Base-by-base conservation (phyloP, 2,888 invertebrate species). In the Sinohyriopsis cumingii region DNA sequence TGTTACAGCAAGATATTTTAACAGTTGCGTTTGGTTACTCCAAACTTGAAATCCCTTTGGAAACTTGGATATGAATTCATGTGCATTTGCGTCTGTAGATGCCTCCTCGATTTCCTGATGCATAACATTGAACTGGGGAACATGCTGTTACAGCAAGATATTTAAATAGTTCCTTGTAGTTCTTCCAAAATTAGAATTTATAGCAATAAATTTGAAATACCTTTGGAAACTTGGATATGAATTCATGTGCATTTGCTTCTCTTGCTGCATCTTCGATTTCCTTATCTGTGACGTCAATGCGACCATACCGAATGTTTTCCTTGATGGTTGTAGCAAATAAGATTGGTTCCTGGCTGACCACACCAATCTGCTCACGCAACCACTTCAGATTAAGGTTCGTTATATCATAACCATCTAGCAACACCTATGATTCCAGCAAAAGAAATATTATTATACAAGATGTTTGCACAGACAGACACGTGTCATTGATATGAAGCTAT, bases 321-420 rank as follows among this genome's bases (percentile, higher is more conserved):
- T 88, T 89, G 67, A 92, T 91, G 12, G 91, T 89, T 0, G 87
- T 88, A 56, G 89, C 91, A 82, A 92, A 92, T 18, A 97, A 91
- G 18, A 96, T 93, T 5, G 92, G 92, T 15, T 45, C 45, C 45
- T 45, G 45, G 45, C 45, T 45, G 45, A 45, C 45, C 45, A 45
- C 45, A 45, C 45, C 45, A 15, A 45, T 45, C 45, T 45, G 45
- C 15, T 45, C 45, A 45, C 45, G 45, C 15, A 45, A 15, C 45
- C 45, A 45, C 15, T 45, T 12, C 12, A 45, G 45, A 15, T 45
- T 45, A 45, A 45, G 45, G 45, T 45, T 15, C 3, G 9, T 45
- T 45, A 45, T 45, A 45, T 45, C 45, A 45, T 15, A 15, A 15
- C 45, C 45, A 45, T 45, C 45, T 15, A 45, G 3, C 45, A 45